Base-by-base conservation (phyloP, 35 echinoderm and acorn worm genomes). In the Holothuria glaberrima region DNA sequence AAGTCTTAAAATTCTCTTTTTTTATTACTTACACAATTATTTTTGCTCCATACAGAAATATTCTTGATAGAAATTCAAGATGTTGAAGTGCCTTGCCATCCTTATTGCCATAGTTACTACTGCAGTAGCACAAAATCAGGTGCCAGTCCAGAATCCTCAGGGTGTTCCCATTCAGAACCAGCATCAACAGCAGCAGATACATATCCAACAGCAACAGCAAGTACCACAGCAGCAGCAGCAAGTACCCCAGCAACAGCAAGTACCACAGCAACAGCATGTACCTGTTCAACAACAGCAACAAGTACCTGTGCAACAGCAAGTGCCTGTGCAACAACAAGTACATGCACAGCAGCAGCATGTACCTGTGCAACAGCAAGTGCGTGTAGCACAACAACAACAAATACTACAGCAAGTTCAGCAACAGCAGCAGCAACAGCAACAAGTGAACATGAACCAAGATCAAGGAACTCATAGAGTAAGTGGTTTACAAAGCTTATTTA, bases 301-400 rank as follows among this genome's bases (percentile, higher is more conserved):
- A 14, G 50, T 54, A 54, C 50, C 50, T 0, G 3, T 45, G 19
- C 66, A 69, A 33, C 71, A 75, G 20, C 71, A 75, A 21, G 71
- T 75, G 14, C 71, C 71, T 33, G 30, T 73, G 17, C 71, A 75
- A 45, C 32, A 75, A 16, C 71, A 75, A 75, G 71, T 32, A 18
- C 71, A 17, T 13, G 31, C 19, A 18, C 71, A 75, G 41, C 21
- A 41, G 31, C 29, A 75, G 34, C 29, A 41, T 21, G 71, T 38
- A 16, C 36, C 32, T 3, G 16, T 75, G 17, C 29, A 75, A 17
- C 71, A 75, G 33, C 71, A 75, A 75, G 0, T 0, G 4, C 30
- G 41, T n/a, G 32, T 75, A 14, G 5, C 50, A 73, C 29, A 33
- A 32, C 70, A 73, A 9, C 70, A 73, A 19, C 24, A 73, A 20